Conservation (phyloP, 35 echinoderm and acorn worm species). For the Amphiura filiformis region DNA sequence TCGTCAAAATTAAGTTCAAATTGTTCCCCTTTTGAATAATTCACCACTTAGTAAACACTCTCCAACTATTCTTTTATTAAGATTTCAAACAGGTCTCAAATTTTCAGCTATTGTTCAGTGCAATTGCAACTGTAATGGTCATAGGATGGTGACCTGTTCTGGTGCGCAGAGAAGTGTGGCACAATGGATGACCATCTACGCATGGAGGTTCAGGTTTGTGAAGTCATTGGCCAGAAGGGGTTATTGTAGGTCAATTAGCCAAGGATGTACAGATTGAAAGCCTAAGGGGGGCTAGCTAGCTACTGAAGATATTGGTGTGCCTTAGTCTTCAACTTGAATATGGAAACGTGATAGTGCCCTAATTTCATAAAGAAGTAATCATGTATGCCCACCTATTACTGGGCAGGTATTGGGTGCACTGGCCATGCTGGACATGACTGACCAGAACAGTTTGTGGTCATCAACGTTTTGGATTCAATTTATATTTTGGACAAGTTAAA, state of each 20-base stretch:
- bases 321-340: neutral
- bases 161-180: neutral
- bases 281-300: neutral
- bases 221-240: conserved; percentile 1
- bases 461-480: too few species aligned
- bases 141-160: neutral
- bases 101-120: neutral
- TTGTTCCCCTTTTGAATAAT: neutral
- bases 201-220: neutral
- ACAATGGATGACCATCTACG: neutral
- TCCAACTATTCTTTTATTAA: neutral
- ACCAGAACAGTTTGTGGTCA: too few species aligned
- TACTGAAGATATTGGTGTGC: neutral
- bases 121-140: neutral
- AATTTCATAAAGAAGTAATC: conserved; percentile 4
- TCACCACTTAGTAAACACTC: too few species aligned
- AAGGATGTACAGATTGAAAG: neutral
- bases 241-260: conserved; percentile 4
- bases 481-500: too few species aligned
- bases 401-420: too few species aligned
- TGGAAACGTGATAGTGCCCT: neutral
- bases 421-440: too few species aligned
- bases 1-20: neutral
- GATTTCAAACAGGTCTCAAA: neutral
- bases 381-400: neutral